These are phyloP conservation scores for Ferdinandea cuprea DNA, from an alignment of 2,888 invertebrate species.

Conservation along the genomic window DNA sequence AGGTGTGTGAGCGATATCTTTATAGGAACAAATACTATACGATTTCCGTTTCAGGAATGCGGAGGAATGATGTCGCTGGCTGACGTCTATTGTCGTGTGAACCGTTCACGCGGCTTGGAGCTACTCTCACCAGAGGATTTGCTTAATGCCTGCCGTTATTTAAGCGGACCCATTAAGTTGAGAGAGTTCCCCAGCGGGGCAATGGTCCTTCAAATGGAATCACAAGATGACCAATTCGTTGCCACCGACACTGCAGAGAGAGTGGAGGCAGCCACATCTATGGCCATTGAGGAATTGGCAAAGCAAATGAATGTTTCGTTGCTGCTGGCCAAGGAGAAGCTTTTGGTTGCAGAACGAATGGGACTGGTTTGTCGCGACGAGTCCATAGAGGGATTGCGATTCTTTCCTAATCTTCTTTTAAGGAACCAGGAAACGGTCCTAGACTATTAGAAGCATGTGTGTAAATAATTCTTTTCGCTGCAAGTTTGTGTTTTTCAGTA, in stretches of 20 bases:
- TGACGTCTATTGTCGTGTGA: slow-evolving; percentile 98
- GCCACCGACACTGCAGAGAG: slow-evolving; percentile 87
- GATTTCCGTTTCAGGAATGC: slow-evolving; percentile 88
- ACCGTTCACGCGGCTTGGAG: slow-evolving; percentile 97
- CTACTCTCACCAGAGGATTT: slow-evolving; percentile 98
- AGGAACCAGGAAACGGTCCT: slow-evolving; percentile 48
- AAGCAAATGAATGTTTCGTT: slow-evolving; percentile 92
- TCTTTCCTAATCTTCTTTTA: slow-evolving; percentile 95
- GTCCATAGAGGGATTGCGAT: slow-evolving; percentile 95
- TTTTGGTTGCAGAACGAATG: slow-evolving; percentile 92
- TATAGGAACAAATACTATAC: neutral
- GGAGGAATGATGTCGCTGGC: slow-evolving; percentile 98
- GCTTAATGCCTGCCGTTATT: slow-evolving; percentile 92
- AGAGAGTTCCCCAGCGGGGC: slow-evolving; percentile 97
- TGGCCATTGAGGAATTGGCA: slow-evolving; percentile 95
- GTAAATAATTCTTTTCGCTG: slow-evolving; percentile 33
- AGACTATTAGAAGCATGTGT: slow-evolving; percentile 39
- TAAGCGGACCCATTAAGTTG: slow-evolving; percentile 88
- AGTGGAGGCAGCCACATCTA: slow-evolving; percentile 87
- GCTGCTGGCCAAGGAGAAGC: slow-evolving; percentile 93
- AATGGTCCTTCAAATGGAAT: slow-evolving; percentile 93
- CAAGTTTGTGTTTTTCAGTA: slow-evolving; percentile 28
- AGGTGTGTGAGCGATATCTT: slow-evolving; percentile 84
- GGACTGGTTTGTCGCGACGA: slow-evolving; percentile 97
- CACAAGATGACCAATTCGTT: slow-evolving; percentile 88